Base-by-base conservation (phyloP, 2,113 vertebrate species). In the Calypte anna region DNA sequence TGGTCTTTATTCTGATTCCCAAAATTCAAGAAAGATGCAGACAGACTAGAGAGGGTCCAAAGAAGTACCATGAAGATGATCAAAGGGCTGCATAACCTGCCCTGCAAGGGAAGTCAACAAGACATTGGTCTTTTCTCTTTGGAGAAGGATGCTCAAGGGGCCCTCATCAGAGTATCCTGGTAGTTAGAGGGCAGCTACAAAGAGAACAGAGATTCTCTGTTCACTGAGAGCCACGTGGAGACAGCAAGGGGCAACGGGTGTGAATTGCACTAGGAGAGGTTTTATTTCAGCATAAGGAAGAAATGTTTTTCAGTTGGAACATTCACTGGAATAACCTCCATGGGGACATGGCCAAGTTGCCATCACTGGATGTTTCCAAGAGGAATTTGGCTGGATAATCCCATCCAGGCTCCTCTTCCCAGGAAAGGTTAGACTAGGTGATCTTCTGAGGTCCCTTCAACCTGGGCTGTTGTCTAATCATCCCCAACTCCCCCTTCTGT, bases 201-300 rank as follows among this genome's bases (percentile, higher is more conserved):
- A 33, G 12, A n/a, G 18, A 12, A 40, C 5, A 20, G 23, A 88
- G n/a, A 19, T 24, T 21, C 28, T 46, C 24, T 33, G 30, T 18
- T 72, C 57, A 31, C n/a, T 66, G 14, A 46, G 7, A 73, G 7
- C 18, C 59, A 66, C 20, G 8, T 1, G 9, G 66, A 58, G 74
- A 78, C n/a, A 6, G 55, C 12, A 70, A 18, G 3, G 21, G 61
- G 16, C n/a, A 67, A 6, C 0, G 2, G 43, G 12, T n/a, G 0
- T 4, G 22, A 57, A 14, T 21, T 64, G 22, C 2, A 82, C 11
- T 3, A 1, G 28, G 2, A 61, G 11, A 64, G 40, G 30, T 83
- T 64, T 75, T 21, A 40, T 33, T 25, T 58, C 40, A 74, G 1
- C 1, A 1, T 8, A 23, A 57, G 36, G 55, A 20, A 66, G 59